Percentiles rank a stretch among this genome's conserved stretches.
Conservation (phyloP, 1,140 invertebrate genomes). For the Zaprionus camerounensis region DNA sequence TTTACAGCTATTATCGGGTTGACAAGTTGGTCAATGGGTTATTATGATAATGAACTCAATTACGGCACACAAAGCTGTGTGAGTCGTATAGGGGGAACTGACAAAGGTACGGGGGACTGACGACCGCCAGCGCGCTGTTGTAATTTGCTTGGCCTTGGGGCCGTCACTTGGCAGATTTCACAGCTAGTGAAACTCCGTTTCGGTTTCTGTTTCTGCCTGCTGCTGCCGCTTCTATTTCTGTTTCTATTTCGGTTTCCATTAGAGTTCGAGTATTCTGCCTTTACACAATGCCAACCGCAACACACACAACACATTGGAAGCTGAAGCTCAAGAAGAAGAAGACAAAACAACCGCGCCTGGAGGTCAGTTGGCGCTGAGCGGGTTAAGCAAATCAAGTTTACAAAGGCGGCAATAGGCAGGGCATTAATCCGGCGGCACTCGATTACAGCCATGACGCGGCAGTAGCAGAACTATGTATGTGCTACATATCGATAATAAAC, state of each 20-base stretch:
- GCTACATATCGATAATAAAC: background rate
- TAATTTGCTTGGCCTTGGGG: conserved; percentile 73
- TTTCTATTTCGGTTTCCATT: conserved; percentile 39
- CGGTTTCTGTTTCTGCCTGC: conserved; percentile 10
- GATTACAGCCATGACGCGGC: conserved; percentile 56
- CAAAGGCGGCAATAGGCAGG: conserved; percentile 33
- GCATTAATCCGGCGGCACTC: conserved; percentile 35
- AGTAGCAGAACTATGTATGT: background rate
- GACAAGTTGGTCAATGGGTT: conserved; percentile 79
- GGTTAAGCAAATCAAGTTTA: conserved; percentile 75
- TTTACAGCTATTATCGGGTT: conserved; percentile 53
- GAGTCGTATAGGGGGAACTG: conserved; percentile 2
- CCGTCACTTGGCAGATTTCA: conserved; percentile 38
- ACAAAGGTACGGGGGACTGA: conserved; percentile 7
- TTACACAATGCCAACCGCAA: conserved; percentile 57
- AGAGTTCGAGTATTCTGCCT: conserved; percentile 45
- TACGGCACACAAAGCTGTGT: conserved; percentile 51
- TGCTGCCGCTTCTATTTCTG: conserved; percentile 38
- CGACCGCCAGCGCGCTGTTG: conserved; percentile 56
- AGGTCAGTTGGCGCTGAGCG: conserved; percentile 59
- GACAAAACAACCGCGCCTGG: conserved; percentile 44
- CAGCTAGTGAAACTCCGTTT: conserved; percentile 47
- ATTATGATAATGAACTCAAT: conserved; percentile 82
- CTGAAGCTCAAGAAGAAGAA: conserved; percentile 40
- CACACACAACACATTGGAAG: conserved; percentile 23